phyloP scores from a whole-genome alignment of 2,113 vertebrate species.

The Strix uralensis region DNA sequence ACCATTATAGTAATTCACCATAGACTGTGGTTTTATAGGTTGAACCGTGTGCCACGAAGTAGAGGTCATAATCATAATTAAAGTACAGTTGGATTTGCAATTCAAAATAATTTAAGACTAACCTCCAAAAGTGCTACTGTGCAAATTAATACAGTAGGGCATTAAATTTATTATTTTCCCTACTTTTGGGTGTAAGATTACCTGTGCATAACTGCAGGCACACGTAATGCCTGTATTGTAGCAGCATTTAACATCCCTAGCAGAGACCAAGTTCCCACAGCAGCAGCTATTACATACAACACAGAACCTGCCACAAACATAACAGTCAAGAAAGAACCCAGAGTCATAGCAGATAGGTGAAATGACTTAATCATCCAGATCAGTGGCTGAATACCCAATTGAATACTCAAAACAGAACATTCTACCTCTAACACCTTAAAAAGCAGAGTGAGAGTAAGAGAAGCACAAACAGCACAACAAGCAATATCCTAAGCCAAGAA shows the following conservation, averaged over 20 bases:
- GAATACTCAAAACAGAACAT: background rate
- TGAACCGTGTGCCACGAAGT: background rate
- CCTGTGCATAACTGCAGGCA: background rate
- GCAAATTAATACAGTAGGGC: background rate
- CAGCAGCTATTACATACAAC: background rate
- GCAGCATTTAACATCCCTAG: background rate
- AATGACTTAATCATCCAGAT: background rate
- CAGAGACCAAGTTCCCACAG: background rate
- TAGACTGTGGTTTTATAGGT: background rate
- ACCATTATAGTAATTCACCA: background rate
- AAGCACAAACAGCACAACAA: background rate
- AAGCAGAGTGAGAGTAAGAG: background rate
- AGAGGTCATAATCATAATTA: conserved; percentile 28
- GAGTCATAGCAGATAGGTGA: background rate
- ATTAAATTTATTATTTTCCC: background rate
- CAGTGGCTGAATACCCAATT: background rate
- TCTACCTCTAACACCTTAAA: background rate
- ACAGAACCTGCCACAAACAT: background rate
- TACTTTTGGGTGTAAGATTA: background rate
- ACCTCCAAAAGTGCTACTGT: background rate
- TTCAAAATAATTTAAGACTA: conserved; percentile 48
- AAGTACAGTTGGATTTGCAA: conserved; percentile 26
- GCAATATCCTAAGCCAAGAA: background rate
- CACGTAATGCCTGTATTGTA: background rate
- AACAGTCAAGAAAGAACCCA: background rate